phyloP scores from a whole-genome alignment of 2,888 invertebrate genomes.

The Teinopalpus imperialis region DNA sequence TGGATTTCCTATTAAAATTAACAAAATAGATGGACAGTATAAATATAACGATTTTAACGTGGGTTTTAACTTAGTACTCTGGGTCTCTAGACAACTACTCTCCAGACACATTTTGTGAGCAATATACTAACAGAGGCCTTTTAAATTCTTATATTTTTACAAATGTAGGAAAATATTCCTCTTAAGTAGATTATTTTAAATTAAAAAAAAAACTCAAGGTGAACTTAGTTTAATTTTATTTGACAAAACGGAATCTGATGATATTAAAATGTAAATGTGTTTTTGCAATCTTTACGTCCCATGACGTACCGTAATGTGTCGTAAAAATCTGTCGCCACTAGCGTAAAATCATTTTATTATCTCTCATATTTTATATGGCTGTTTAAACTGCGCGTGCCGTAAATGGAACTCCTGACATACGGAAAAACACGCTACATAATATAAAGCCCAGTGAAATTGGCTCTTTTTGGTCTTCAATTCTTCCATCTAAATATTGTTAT shows the following conservation, averaged over 20 bases:
- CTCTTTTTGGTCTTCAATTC: neutral
- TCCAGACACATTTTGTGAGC: no score
- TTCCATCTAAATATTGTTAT: constrained; percentile 3
- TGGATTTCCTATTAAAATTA: no score
- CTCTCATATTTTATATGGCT: constrained; percentile 43
- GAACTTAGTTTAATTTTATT: neutral
- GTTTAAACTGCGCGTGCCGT: constrained; percentile 45
- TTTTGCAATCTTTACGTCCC: constrained; percentile 15
- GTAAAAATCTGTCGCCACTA: constrained; percentile 55
- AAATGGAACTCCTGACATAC: constrained; percentile 9
- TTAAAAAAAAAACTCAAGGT: neutral
- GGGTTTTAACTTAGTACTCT: no score
- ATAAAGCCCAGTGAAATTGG: neutral
- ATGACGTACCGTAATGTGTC: constrained; percentile 29
- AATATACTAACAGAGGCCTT: no score
- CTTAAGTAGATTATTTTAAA: no score
- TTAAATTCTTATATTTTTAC: no score
- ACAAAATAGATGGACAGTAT: no score
- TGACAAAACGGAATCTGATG: neutral
- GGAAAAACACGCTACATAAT: constrained; percentile 15
- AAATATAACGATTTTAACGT: no score
- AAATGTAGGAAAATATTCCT: no score
- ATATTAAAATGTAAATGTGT: constrained; percentile 1
- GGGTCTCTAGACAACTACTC: no score
- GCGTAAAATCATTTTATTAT: constrained; percentile 56